Evolutionary conservation across 1,140 invertebrate species (phyloP), one percentile per base, ranked within the genome.

Genomic region (Radopholus similis): DNA sequence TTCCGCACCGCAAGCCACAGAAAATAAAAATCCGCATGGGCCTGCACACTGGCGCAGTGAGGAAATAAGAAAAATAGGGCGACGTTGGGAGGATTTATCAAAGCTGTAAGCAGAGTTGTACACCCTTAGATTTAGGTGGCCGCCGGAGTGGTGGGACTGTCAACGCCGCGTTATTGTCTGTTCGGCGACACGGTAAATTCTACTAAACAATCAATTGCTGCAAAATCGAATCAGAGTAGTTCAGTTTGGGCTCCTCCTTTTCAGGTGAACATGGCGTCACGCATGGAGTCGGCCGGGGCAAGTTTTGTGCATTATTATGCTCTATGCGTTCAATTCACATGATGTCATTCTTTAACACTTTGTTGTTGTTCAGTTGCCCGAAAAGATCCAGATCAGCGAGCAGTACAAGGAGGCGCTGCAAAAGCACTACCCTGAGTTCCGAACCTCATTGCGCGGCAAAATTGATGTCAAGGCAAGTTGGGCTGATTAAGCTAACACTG

Each of bases 241-340:
- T n/a, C n/a, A n/a, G n/a, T n/a, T n/a, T n/a, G n/a, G n/a, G n/a
- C n/a, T n/a, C n/a, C n/a, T n/a, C n/a, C n/a, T n/a, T n/a, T n/a
- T n/a, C n/a, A n/a, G n/a, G 35, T 70, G 15, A 70, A 63, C 35
- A 71, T 34, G 34, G 64, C 72, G 4, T 71, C 37, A 32, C 28
- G 93, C 60, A 95, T 96, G 92, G 93, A 96, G 83, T 92, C 90
- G 28, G 93, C 91, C 77, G 92, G 93, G 15, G 86, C n/a, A n/a
- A n/a, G n/a, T n/a, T n/a, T n/a, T n/a, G n/a, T n/a, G n/a, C n/a
- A n/a, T n/a, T n/a, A n/a, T n/a, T n/a, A n/a, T n/a, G n/a, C n/a
- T n/a, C n/a, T n/a, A n/a, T n/a, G n/a, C n/a, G n/a, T n/a, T n/a
- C n/a, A n/a, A n/a, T n/a, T n/a, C n/a, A n/a, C n/a, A n/a, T n/a